Base-by-base conservation (phyloP, 2,888 invertebrate species). In the Troides oblongomaculatus region DNA sequence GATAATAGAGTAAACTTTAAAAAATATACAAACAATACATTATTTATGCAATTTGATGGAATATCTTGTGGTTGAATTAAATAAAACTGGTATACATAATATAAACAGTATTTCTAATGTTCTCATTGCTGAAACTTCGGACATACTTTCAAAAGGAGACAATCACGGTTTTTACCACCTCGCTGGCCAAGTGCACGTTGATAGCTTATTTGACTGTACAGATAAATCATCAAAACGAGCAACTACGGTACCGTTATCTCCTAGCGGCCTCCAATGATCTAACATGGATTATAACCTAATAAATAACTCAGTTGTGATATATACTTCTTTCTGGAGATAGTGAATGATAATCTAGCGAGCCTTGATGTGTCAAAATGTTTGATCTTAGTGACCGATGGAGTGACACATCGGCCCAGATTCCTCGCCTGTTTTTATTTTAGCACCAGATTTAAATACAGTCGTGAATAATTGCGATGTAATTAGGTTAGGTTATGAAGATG, bases 361-460 rank as follows among this genome's bases (percentile, higher is more conserved):
- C 78, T 76, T 76, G 75, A 75, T 50, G 59, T 70, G 78, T 76
- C 77, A 74, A 73, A 75, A 68, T 76, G 74, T 78, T 75, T 78
- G 76, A 75, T 76, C 72, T 73, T 59, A 63, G 70, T 75, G 75
- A 77, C 72, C 71, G 78, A 77, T 74, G 66, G 23, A 59, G 71
- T 68, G 67, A 66, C 70, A 70, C 64, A 62, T 18, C 62, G 72
- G 36, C 72, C 66, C 64, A 71, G 43, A 64, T 72, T 67, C 56
- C 21, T 1, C 30, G 62, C n/a, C 53, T 65, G 36, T 66, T 64
- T 62, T 50, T 60, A 46, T 66, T 59, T 61, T 43, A 56, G 62
- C 56, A 30, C 12, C 12, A n/a, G 46, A 60, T 53, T 21, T 60
- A 59, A 63, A 63, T 56, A 23, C 25, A 63, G 58, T 25, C 46